Evolutionary conservation across 2,113 vertebrate genomes (phyloP).

Genomic region (Zingel zingel): DNA sequence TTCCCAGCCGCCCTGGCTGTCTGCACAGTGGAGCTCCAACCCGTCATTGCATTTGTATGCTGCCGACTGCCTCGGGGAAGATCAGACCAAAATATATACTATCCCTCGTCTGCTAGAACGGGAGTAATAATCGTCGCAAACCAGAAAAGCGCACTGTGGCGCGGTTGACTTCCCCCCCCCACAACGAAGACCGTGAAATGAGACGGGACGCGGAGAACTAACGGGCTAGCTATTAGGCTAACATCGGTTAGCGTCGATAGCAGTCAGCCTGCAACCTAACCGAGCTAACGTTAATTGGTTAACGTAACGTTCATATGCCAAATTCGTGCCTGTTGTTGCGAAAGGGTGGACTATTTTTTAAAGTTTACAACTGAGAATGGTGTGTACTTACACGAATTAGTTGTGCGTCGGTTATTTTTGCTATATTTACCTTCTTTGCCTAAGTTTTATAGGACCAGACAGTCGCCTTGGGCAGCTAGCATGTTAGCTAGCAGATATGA

Average conservation of each 20-base stretch:
- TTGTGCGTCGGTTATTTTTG: background rate
- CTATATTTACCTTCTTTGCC: slow-evolving; percentile 36
- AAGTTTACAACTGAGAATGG: background rate
- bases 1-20: slow-evolving; percentile 75
- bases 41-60: slow-evolving; percentile 39
- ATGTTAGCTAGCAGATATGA: slow-evolving; percentile 73
- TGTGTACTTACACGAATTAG: background rate
- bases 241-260: slow-evolving; percentile 51
- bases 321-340: background rate
- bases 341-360: background rate
- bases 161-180: slow-evolving; percentile 12
- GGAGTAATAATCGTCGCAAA: slow-evolving; percentile 17
- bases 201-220: slow-evolving; percentile 66
- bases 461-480: slow-evolving; percentile 65
- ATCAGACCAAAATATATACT: slow-evolving; percentile 47
- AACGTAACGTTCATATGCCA: slow-evolving; percentile 26
- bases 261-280: slow-evolving; percentile 24
- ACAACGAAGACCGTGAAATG: slow-evolving; percentile 36
- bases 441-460: slow-evolving; percentile 73
- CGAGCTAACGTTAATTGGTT: slow-evolving; percentile 34
- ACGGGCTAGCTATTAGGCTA: slow-evolving; percentile 61
- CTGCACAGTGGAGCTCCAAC: slow-evolving; percentile 51
- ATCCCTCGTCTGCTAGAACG: slow-evolving; percentile 30
- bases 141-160: background rate
- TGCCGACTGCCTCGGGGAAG: slow-evolving; percentile 46